These are phyloP conservation scores for Pterophyllum scalare DNA, from an alignment of 2,113 vertebrate genomes.

Conservation along the genomic window DNA sequence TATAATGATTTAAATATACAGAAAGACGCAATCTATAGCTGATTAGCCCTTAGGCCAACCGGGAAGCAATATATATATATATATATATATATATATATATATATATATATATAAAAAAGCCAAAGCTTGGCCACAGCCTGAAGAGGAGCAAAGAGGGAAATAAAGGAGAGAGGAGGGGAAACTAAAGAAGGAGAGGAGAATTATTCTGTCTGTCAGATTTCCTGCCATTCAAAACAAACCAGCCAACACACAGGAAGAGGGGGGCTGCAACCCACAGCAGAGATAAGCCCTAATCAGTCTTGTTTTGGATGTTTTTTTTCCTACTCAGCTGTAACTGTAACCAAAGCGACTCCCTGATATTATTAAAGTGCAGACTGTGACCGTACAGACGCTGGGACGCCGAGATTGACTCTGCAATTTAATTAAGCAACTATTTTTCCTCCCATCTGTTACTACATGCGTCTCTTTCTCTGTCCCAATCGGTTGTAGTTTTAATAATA, in stretches of 20 bases:
- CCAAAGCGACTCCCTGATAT: slow-evolving; percentile 75
- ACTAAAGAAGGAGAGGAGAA: slow-evolving; percentile 54
- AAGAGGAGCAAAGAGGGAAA: slow-evolving; percentile 50
- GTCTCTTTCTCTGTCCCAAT: slow-evolving; percentile 11
- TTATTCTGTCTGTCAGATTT: slow-evolving; percentile 67
- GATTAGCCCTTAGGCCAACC: slow-evolving; percentile 57
- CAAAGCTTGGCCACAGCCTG: slow-evolving; percentile 65
- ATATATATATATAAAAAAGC: too few species aligned
- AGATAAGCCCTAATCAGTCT: slow-evolving; percentile 61
- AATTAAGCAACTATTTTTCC: slow-evolving; percentile 75
- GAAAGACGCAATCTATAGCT: slow-evolving; percentile 20
- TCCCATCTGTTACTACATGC: slow-evolving; percentile 76
- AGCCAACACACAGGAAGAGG: slow-evolving; percentile 3
- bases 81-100: too few species aligned
- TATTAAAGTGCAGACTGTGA: slow-evolving; percentile 71
- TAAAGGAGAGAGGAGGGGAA: slow-evolving; percentile 49
- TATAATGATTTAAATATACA: slow-evolving; percentile 23
- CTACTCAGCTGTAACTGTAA: slow-evolving; percentile 70
- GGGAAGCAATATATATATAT: slow-evolving; percentile 50
- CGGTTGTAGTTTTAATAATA: background rate
- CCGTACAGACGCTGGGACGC: slow-evolving; percentile 71
- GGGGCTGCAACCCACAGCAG: slow-evolving; percentile 13
- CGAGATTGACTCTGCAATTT: slow-evolving; percentile 72
- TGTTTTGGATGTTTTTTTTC: slow-evolving; percentile 51
- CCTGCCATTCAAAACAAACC: slow-evolving; percentile 64